Evolutionary conservation across 2,888 invertebrate genomes (phyloP).

Genomic region (Drosophila parthenogenetica): DNA sequence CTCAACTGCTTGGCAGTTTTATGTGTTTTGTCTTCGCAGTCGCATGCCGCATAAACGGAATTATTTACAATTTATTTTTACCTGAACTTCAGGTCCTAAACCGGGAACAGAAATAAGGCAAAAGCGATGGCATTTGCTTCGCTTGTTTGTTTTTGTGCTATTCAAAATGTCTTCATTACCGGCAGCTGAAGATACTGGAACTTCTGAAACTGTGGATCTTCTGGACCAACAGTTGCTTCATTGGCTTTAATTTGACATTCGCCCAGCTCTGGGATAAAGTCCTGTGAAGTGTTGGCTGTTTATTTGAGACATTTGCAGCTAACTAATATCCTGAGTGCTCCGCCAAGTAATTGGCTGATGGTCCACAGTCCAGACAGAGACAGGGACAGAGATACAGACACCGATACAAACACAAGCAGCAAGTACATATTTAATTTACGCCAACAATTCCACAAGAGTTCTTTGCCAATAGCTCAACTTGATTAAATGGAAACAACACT

Average conservation of each 20-base stretch:
- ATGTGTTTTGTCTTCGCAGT: constrained; percentile 77
- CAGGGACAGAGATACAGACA: constrained; percentile 6
- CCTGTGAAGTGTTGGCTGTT: constrained; percentile 52
- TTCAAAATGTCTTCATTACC: constrained; percentile 78
- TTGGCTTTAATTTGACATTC: constrained; percentile 67
- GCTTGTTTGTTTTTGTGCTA: constrained; percentile 69
- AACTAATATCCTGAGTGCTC: constrained; percentile 65
- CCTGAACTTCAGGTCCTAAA: constrained; percentile 52
- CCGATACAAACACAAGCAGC: constrained; percentile 5
- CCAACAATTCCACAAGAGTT: constrained; percentile 29
- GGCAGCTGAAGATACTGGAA: constrained; percentile 51
- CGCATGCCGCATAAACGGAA: constrained; percentile 79
- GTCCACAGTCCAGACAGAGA: constrained; percentile 10
- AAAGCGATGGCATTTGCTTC: constrained; percentile 54
- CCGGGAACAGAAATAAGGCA: constrained; percentile 28
- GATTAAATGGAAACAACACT: constrained; percentile 53
- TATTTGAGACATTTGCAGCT: constrained; percentile 61
- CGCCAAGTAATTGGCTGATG: constrained; percentile 57
- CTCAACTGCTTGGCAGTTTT: constrained; percentile 71
- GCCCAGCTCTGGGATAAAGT: not conserved
- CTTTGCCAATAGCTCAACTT: constrained; percentile 46
- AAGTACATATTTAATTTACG: constrained; percentile 35
- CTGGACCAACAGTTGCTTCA: constrained; percentile 41
- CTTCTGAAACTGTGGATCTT: constrained; percentile 36
- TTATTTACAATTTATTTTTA: constrained; percentile 80